Evolutionary conservation across 2,113 vertebrate species (phyloP).

Genomic region (Equus quagga): DNA sequence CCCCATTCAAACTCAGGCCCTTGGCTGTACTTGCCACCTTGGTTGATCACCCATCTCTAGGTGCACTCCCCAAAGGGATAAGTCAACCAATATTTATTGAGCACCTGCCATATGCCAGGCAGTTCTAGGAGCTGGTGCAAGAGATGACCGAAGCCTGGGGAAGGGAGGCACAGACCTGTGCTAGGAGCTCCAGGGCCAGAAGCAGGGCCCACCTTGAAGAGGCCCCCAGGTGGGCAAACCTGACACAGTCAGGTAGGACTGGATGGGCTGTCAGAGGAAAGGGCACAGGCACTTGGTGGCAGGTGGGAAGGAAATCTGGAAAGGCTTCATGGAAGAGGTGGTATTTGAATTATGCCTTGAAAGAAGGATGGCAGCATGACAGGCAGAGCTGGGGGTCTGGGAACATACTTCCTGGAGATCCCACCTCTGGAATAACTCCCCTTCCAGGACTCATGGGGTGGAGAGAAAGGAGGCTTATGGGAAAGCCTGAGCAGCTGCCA

Average conservation of each 20-base stretch:
- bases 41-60: background rate
- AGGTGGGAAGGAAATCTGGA: background rate
- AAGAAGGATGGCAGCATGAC: background rate
- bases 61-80: background rate
- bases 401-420: background rate
- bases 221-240: background rate
- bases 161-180: background rate
- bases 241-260: background rate
- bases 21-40: background rate
- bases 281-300: background rate
- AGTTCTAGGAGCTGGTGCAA: background rate
- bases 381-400: background rate
- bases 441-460: fast-evolving
- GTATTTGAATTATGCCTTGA: background rate
- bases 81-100: background rate
- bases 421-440: background rate
- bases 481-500: fast-evolving
- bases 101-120: background rate
- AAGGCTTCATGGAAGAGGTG: background rate
- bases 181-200: background rate
- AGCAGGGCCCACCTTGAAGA: background rate
- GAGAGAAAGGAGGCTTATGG: background rate
- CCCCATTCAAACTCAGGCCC: background rate
- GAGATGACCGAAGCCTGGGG: background rate
- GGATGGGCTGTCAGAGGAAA: background rate